Percentiles rank a stretch among this genome's conserved stretches.
phyloP scores from a whole-genome alignment of 1,140 invertebrate species.

The Cepaea nemoralis region DNA sequence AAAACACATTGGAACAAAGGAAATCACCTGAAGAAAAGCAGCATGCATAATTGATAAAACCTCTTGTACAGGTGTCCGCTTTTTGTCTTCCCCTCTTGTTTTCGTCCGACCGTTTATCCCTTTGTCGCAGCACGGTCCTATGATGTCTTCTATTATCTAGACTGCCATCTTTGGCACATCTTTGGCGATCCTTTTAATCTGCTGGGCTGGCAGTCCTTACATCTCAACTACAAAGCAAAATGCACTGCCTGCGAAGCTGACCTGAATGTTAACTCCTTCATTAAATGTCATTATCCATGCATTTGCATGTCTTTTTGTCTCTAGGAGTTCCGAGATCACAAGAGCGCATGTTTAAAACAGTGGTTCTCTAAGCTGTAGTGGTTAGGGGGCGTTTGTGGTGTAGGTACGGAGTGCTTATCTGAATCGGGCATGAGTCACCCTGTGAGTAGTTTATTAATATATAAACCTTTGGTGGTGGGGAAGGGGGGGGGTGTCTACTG shows the following conservation, averaged over 20 bases:
- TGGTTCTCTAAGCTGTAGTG: not conserved
- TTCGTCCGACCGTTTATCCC: too few species aligned
- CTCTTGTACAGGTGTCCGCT: not conserved
- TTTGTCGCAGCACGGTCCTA: too few species aligned
- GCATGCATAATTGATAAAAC: slow-evolving; percentile 7
- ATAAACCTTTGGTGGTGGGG: too few species aligned
- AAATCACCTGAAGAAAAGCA: not conserved
- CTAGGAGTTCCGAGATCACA: not conserved
- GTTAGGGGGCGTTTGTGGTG: too few species aligned
- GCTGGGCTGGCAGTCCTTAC: not conserved
- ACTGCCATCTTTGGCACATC: not conserved
- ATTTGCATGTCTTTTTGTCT: slow-evolving; percentile 4
- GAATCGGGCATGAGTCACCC: too few species aligned
- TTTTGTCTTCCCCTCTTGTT: not conserved
- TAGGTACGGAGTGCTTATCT: too few species aligned
- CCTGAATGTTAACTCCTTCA: slow-evolving; percentile 12
- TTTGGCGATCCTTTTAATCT: not conserved
- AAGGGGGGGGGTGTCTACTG: too few species aligned
- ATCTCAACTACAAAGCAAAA: not conserved
- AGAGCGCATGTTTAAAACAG: not conserved
- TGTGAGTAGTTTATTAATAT: too few species aligned
- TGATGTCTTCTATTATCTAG: slow-evolving; percentile 9
- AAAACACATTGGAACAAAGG: not conserved
- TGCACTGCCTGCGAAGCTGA: not conserved
- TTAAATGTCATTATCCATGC: not conserved